Base-by-base conservation (phyloP, 2,113 vertebrate species). In the Callopanchax toddi region DNA sequence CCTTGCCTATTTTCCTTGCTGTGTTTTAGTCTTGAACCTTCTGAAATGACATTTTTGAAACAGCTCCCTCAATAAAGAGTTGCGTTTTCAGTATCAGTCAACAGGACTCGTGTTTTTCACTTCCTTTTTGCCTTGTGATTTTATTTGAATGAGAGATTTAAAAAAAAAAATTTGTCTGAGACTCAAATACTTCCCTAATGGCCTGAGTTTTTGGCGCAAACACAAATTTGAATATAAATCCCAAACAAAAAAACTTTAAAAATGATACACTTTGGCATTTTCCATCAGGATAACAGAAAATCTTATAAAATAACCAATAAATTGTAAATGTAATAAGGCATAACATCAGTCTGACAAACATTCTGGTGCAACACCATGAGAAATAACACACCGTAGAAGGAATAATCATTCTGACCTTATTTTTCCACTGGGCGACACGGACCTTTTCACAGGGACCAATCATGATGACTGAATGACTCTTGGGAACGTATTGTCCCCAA, bases 401-500 rank as follows among this genome's bases (percentile, higher is more conserved):
- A 72, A 46, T 36, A 3, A 11, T 0, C 6, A 56, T 59, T 53
- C 1, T n/a, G 37, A 48, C 15, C 6, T 56, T 52, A 52, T 44
- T 53, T 64, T 49, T 26, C 16, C 3, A 57, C 58, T 12, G 18
- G 9, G 36, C 12, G 44, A 11, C 15, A 20, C 64, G 20, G 58
- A 34, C 0, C 64, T 78, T 46, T 70, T 61, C 49, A 51, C n/a
- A 56, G 39, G 20, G 45, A 25, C 37, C 34, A 29, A 34, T 73
- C 53, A 48, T 49, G 58, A 6, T 37, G 45, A 11, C 23, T 34
- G 26, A 70, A 53, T 73, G 51, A 83, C 55, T 81, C 65, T 69
- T 68, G 61, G 60, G 71, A 61, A 71, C 76, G 71, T 22, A 0
- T 66, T 72, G 67, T 58, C 63, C 63, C 15, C 67, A 36, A 61